Evolutionary conservation across 2,797 vertebrate genomes (phyloP), one percentile per base, ranked within the genome.

Genomic region (Morelia viridis): DNA sequence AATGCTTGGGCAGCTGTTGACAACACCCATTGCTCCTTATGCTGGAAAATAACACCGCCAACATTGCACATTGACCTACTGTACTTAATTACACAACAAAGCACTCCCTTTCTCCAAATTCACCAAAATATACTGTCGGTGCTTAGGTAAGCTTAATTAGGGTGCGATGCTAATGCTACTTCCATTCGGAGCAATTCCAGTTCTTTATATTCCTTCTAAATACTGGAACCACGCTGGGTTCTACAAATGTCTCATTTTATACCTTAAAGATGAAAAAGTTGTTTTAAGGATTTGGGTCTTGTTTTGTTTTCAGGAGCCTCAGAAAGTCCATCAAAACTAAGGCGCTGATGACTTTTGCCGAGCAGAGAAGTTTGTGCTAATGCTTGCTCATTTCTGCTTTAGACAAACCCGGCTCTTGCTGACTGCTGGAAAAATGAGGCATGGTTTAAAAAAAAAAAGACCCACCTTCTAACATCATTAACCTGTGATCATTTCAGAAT

Each of bases 111-210:
- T 96, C 90, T 96, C 96, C 95, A 94, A 94, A 96, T 95, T 95
- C 96, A 96, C 93, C 1, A 76, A 57, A 93, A 92, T 93, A 61
- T 88, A 89, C 31, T 93, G 31, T 96, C 96, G 95, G 96, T 97
- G 96, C 96, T 96, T 97, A 97, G 95, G 94, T 97, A 97, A 97
- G 96, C 96, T 97, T 96, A 95, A 96, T 96, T 96, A 96, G 94
- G 92, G 56, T 95, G 88, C 92, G 95, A 53, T 92, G 92, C 93
- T 96, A 94, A 93, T 93, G 89, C 22, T 84, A 61, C 88, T 95
- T 90, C 1, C 0, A 68, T 28, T 94, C 76, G 88, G 88, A 94
- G 93, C 94, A 96, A 95, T 95, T 96, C n/a, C 80, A 95, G 53
- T 28, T 0, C 53, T 93, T 94, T 90, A 93, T 92, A 93, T 15